Evolutionary conservation across 2,888 invertebrate genomes (phyloP), one percentile per base, ranked within the genome.

Genomic region (Julus scanicus): DNA sequence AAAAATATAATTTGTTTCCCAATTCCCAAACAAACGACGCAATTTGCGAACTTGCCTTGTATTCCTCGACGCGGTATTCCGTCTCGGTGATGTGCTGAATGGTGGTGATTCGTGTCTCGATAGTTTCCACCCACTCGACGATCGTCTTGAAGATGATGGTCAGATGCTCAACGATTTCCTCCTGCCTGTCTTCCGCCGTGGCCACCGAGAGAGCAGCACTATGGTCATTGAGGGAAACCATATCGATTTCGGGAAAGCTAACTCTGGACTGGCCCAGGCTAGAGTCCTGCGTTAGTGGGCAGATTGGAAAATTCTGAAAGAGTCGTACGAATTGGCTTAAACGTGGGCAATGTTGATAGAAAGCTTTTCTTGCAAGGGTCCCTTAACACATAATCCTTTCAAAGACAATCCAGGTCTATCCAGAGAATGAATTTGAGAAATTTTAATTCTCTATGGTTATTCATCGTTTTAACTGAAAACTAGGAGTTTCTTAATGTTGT

Each of bases 91-190:
- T 91, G 44, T 90, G 89, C 49, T 90, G 90, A 29, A 91, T 88
- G 4, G 88, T 89, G 90, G 94, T 95, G 86, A 96, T 95, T 90
- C 95, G 94, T 90, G 96, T 96, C 91, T 96, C 96, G 89, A 97
- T 96, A 44, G 95, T 96, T 92, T 97, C 96, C 84, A 97, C 92
- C 96, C 97, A 97, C 17, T 95, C 95, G 0, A 96, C 96, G 83
- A 97, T 95, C 0, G 95, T 95, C 92, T 97, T 96, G 86, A 97
- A 95, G 0, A 96, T 94, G 39, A 95, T 94, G 13, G 86, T 84
- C 83, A 86, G 86, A 15, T 87, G 86, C 39, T 88, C 83, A 0
- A 84, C 53, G 6, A 53, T 20, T 17, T 48, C 39, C 39, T 86
- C 86, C 49, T 71, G 86, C 13, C 37, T 48, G 86, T 53, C 86